Conservation (phyloP, 2,797 vertebrate species). For the Malacoctenus gilli region DNA sequence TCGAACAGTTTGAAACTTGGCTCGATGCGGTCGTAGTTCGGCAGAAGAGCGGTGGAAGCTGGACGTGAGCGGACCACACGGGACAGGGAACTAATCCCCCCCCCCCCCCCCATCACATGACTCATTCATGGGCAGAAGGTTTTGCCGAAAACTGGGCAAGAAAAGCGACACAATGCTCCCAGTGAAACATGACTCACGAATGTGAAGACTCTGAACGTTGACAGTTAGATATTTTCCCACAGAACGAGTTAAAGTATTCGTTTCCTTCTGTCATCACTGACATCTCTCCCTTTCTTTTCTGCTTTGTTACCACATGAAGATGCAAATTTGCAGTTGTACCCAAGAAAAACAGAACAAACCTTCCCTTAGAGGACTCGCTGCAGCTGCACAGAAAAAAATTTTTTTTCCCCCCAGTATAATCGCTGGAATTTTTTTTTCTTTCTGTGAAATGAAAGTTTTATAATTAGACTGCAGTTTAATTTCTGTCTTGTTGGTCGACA, state of each 20-base stretch:
- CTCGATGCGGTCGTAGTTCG: slow-evolving; percentile 13
- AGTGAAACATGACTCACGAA: neutral
- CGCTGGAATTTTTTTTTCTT: no score
- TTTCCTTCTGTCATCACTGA: no score
- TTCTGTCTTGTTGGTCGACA: neutral
- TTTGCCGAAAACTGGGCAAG: slow-evolving; percentile 12
- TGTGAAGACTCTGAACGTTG: neutral
- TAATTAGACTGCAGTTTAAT: no score
- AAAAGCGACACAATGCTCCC: slow-evolving; percentile 1
- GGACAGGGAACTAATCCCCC: slow-evolving; percentile 40
- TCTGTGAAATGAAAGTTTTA: no score
- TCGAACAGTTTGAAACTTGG: slow-evolving; percentile 34
- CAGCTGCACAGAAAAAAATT: neutral
- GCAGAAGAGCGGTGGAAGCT: slow-evolving; percentile 21
- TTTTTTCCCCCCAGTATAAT: neutral
- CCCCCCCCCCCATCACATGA: slow-evolving; percentile 57
- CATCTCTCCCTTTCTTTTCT: no score
- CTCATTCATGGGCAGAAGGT: slow-evolving; percentile 28
- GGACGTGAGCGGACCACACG: slow-evolving; percentile 15
- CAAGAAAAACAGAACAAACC: no score
- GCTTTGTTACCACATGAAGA: no score
- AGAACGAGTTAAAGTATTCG: no score
- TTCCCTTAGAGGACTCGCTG: neutral
- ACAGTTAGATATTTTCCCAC: neutral
- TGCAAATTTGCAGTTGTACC: no score